Conservation (phyloP, 2,888 invertebrate species). For the Idaea dimidiata region DNA sequence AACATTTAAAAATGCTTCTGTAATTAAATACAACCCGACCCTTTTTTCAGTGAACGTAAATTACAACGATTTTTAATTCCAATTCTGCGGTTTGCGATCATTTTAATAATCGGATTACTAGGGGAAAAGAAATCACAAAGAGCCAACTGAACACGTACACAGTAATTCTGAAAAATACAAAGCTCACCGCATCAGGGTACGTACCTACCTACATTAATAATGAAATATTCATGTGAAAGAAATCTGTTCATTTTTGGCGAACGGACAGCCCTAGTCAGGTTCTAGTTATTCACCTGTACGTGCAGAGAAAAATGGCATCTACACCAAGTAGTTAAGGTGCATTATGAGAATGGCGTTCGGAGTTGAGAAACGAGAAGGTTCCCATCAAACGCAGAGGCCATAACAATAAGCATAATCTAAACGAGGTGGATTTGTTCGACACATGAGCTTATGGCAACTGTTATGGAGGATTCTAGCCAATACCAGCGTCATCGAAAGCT, state of each 20-base stretch:
- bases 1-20: neutral
- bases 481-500: constrained; percentile 27
- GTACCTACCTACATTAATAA: constrained; percentile 36
- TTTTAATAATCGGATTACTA: constrained; percentile 18
- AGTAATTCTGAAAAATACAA: constrained; percentile 17
- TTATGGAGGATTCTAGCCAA: constrained; percentile 30
- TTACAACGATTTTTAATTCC: neutral
- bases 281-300: neutral
- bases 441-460: constrained; percentile 37
- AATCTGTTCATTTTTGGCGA: constrained; percentile 44
- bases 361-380: constrained; percentile 13
- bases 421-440: constrained; percentile 54
- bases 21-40: neutral
- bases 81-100: neutral
- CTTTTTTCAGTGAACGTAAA: neutral
- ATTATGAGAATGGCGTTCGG: constrained; percentile 16
- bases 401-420: constrained; percentile 63
- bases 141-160: constrained; percentile 12
- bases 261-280: constrained; percentile 23
- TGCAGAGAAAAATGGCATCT: constrained; percentile 30
- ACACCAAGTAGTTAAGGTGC: constrained; percentile 28
- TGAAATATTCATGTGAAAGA: constrained; percentile 60
- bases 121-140: constrained; percentile 20
- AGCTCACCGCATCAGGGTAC: constrained; percentile 17
- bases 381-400: constrained; percentile 37